Conservation (phyloP, 2,797 vertebrate species). For the Siniperca obscura region DNA sequence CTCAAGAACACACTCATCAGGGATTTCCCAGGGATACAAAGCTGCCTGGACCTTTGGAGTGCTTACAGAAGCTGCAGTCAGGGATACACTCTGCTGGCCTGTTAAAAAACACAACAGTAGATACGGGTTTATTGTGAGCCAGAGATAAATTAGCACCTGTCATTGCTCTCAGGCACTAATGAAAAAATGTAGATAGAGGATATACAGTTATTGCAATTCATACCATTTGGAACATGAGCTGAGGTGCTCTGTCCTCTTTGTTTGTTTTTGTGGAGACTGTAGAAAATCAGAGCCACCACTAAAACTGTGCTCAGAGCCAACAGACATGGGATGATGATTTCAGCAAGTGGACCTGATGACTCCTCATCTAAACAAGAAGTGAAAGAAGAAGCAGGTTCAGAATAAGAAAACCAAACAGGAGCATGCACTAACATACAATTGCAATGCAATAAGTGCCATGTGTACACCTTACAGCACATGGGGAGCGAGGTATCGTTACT, state of each 20-base stretch:
- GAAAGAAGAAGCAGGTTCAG: not conserved
- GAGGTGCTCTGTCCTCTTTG: conserved; percentile 8
- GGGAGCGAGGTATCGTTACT: conserved; percentile 65
- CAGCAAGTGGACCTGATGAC: conserved; percentile 64
- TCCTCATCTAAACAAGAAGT: conserved; percentile 66
- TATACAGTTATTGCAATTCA: not conserved
- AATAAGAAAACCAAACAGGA: not conserved
- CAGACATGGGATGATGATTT: conserved; percentile 78
- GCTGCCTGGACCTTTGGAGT: conserved; percentile 40
- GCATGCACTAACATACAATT: not conserved
- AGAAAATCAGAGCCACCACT: conserved; percentile 73
- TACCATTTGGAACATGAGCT: conserved; percentile 37
- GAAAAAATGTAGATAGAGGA: not conserved
- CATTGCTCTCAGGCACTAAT: not conserved
- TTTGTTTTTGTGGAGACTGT: conserved; percentile 68
- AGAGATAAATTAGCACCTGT: conserved; percentile 7
- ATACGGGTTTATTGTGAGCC: not conserved
- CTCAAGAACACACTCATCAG: conserved; percentile 65
- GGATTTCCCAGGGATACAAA: conserved; percentile 75
- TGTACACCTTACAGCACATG: conserved; percentile 64
- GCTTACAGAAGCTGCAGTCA: conserved; percentile 21
- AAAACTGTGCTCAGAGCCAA: conserved; percentile 74
- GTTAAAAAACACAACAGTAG: conserved; percentile 25
- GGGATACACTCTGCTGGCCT: conserved; percentile 50
- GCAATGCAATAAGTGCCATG: not conserved